Base-by-base conservation (phyloP, 1,140 invertebrate genomes). In the Wasmannia auropunctata region DNA sequence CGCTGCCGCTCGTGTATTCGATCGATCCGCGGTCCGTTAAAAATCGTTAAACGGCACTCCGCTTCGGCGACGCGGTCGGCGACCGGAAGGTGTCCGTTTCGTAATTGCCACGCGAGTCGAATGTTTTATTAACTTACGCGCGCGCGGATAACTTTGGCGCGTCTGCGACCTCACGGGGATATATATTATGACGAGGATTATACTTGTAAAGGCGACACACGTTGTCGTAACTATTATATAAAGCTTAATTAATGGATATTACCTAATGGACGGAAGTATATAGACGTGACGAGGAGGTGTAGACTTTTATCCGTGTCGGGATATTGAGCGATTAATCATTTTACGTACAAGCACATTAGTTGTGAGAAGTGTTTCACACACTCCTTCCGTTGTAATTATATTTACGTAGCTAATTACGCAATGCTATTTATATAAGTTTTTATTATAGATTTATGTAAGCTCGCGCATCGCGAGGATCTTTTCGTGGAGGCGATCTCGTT, bases 21-120 rank as follows among this genome's bases (percentile, higher is more conserved):
- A 83, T 74, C 67, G 69, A 83, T 56, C n/a, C 79, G 79, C 67
- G 37, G 8, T 5, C 67, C 40, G 70, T 74, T 83, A 83, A 72
- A 63, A 83, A 83, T 83, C 67, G 43, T 74, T 74, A 34, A 83
- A 83, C 28, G 51, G 37, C n/a, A n/a, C 63, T 1, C 46, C 76
- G 34, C 34, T 65, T 25, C 76, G n/a, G 19, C 62, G n/a, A n/a
- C n/a, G n/a, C n/a, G n/a, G n/a, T 22, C 60, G 28, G 16, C 63
- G 14, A 34, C 67, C 79, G 79, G 79, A 74, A 83, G 69, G 67
- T 46, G 67, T 54, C n/a, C 34, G 54, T 83, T 83, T 83, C 51
- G 67, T 72, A 74, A 83, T 83, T 83, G n/a, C 28, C 34, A 22
- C 19, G 79, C 65, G 67, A 72, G 16, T 58, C 67, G 28, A 72